Conservation (phyloP, 2,797 vertebrate species). For the Prunella strophiata region DNA sequence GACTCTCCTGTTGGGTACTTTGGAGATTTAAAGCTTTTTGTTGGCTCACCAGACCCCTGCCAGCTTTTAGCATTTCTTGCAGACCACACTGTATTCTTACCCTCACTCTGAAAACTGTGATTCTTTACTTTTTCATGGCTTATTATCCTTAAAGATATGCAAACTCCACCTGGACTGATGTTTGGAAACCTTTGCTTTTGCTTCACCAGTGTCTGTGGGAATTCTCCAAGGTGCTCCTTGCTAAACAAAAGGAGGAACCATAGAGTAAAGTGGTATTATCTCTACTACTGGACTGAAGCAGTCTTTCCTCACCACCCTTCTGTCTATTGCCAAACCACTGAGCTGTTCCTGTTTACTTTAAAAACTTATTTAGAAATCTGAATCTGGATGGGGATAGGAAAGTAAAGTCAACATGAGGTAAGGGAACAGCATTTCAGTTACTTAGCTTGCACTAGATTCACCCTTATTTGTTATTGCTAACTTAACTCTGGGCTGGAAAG, state of each 20-base stretch:
- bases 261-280: not conserved
- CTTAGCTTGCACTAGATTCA: slow-evolving; percentile 13
- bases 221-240: not conserved
- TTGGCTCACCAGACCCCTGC: not conserved
- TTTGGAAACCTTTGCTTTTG: not conserved
- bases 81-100: not conserved
- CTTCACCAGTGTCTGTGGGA: not conserved
- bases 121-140: not conserved
- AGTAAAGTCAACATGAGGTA: slow-evolving; percentile 30
- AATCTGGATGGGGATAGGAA: slow-evolving; percentile 1
- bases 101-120: not conserved
- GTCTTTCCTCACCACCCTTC: not conserved
- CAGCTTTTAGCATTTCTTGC: not conserved
- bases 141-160: not conserved
- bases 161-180: not conserved
- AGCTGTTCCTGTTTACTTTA: not conserved
- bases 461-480: slow-evolving; percentile 43
- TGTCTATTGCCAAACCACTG: not conserved
- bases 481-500: slow-evolving; percentile 14
- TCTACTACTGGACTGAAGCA: not conserved
- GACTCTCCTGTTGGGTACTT: not conserved
- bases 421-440: not conserved
- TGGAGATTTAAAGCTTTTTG: not conserved
- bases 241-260: not conserved
- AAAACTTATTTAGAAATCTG: slow-evolving; percentile 48